Conservation (phyloP, 2,888 invertebrate genomes). For the Ennomos quercinarius region DNA sequence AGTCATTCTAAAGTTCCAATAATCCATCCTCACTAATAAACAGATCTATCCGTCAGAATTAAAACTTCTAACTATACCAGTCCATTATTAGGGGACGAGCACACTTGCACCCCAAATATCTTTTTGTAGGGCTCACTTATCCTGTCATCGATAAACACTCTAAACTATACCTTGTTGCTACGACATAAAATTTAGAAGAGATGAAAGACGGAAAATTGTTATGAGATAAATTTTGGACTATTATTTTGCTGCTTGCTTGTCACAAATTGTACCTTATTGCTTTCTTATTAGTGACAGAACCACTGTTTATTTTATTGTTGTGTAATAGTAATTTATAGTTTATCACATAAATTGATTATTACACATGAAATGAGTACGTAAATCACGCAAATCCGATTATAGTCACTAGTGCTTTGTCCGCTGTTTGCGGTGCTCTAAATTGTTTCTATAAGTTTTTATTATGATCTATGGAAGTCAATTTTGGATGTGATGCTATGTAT, state of each 20-base stretch:
- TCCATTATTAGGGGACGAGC: constrained; percentile 62
- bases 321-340: constrained; percentile 74
- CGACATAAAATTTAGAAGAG: not conserved
- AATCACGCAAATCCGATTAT: constrained; percentile 72
- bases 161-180: constrained; percentile 14
- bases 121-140: constrained; percentile 29
- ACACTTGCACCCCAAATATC: constrained; percentile 28
- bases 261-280: constrained; percentile 28
- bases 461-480: constrained; percentile 35
- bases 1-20: constrained; percentile 3
- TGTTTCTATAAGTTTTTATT: constrained; percentile 50
- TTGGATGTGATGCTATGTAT: constrained; percentile 24
- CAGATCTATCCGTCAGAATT: constrained; percentile 50
- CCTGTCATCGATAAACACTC: not conserved
- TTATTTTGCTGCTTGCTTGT: not conserved
- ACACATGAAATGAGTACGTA: constrained; percentile 69
- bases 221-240: not conserved
- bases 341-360: constrained; percentile 77
- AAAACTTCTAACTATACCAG: constrained; percentile 60
- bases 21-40: constrained; percentile 21
- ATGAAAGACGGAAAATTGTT: constrained; percentile 9
- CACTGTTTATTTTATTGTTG: constrained; percentile 28
- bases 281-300: constrained; percentile 22
- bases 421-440: constrained; percentile 44
- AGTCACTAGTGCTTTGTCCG: constrained; percentile 29